Evolutionary conservation across 2,888 invertebrate genomes (phyloP), one percentile per base, ranked within the genome.

Genomic region (Sepiola atlantica): DNA sequence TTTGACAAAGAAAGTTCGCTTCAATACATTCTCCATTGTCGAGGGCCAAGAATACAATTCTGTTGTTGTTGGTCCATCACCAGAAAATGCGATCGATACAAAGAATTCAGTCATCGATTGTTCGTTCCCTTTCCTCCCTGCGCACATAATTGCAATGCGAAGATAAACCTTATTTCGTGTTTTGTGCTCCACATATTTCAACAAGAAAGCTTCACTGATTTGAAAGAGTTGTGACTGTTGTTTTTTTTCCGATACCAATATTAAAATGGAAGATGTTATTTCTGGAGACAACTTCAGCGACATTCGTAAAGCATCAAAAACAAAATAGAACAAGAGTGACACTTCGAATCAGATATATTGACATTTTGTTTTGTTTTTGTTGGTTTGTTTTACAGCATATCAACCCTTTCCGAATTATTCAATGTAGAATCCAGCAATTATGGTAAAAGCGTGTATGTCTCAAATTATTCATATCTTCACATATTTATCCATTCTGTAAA

Each of bases 71-170:
- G 77, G 77, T 16, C 14, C 77, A 32, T 32, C n/a, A 77, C 77
- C 77, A 77, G 77, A 32, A 77, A 77, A 77, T 2, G 45, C 77
- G 77, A 77, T 77, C 77, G 16, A 77, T 77, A 77, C 77, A 77
- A 77, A n/a, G 77, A 77, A 77, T 77, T 77, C 32, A 77, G 77
- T 77, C 77, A 77, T 77, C 77, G 77, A 77, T 77, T 77, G 77
- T 77, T 77, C 16, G 77, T 32, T 77, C 32, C n/a, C n/a, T 77
- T 77, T 77, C n/a, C n/a, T n/a, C 77, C 16, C 77, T 77, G 77
- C 20, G 18, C 77, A 77, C 32, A 77, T 77, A 77, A 77, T 77
- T 77, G 77, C n/a, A 77, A 77, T 77, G 77, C n/a, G 28, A 77
- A 77, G 77, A 77, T 77, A 77, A 45, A 77, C 32, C n/a, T n/a